Conservation (phyloP, 2,888 invertebrate species). For the Mythimna loreyi region DNA sequence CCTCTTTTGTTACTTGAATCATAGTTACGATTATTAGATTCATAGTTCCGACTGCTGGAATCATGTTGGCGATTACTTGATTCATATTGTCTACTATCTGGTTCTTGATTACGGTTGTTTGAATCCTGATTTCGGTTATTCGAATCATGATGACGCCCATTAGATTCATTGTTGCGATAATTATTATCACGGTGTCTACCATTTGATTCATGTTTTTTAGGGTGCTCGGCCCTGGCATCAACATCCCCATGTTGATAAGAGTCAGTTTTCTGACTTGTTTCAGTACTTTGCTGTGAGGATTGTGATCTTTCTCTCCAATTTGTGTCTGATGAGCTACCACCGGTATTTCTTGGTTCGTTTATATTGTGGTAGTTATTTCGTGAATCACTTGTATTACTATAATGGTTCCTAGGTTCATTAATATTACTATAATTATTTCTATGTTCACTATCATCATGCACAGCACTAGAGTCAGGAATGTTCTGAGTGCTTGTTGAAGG, state of each 20-base stretch:
- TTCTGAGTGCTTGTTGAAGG: conserved; percentile 71
- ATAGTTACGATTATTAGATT: conserved; percentile 62
- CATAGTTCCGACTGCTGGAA: conserved; percentile 48
- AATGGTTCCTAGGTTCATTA: conserved; percentile 58
- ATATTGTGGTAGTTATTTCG: conserved; percentile 58
- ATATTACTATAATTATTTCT: conserved; percentile 55
- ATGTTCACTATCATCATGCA: conserved; percentile 62
- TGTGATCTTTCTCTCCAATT: conserved; percentile 85
- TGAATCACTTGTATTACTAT: conserved; percentile 54
- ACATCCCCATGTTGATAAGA: conserved; percentile 50
- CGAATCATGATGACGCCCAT: conserved; percentile 61
- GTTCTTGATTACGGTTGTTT: conserved; percentile 61
- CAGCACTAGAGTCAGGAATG: conserved; percentile 71
- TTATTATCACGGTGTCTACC: conserved; percentile 59
- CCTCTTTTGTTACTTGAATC: conserved; percentile 73
- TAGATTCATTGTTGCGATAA: conserved; percentile 63
- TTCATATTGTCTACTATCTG: conserved; percentile 43
- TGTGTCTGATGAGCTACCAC: conserved; percentile 75
- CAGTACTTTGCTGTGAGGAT: conserved; percentile 68
- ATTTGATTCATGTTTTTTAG: conserved; percentile 69
- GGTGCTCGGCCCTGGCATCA: conserved; percentile 60
- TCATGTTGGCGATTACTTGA: conserved; percentile 44
- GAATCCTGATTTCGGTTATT: conserved; percentile 61
- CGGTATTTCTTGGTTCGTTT: conserved; percentile 64
- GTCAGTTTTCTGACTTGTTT: conserved; percentile 57